Percentiles rank a stretch among this genome's conserved stretches.
These are phyloP conservation scores for Balaenoptera acutorostrata DNA, from an alignment of 2,113 vertebrate genomes.

Conservation along the genomic window DNA sequence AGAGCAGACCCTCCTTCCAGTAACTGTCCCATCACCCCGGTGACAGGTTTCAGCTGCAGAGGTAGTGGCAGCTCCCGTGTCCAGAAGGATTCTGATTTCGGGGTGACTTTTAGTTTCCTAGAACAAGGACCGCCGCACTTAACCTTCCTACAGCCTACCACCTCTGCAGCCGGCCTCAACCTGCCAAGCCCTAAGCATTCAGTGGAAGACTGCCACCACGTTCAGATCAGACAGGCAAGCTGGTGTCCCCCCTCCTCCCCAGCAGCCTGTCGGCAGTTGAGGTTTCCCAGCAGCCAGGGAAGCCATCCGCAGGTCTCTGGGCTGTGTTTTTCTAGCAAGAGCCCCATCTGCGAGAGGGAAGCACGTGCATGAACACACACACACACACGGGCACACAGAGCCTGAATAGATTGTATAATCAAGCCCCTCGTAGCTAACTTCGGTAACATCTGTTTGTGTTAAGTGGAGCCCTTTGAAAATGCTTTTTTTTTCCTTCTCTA, in stretches of 20 bases:
- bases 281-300: neutral
- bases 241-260: no score
- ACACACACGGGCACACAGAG: neutral
- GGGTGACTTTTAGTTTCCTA: neutral
- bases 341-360: neutral
- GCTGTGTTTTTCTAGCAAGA: neutral
- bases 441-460: constrained; percentile 7
- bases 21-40: rapidly evolving
- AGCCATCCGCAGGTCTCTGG: neutral
- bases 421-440: neutral
- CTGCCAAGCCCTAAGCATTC: rapidly evolving
- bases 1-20: rapidly evolving
- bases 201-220: rapidly evolving
- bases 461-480: constrained; percentile 14
- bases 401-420: neutral
- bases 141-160: neutral
- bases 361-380: no score
- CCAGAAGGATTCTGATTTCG: neutral
- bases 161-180: rapidly evolving
- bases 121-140: neutral
- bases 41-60: neutral
- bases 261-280: neutral
- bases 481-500: neutral
- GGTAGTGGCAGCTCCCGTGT: rapidly evolving
- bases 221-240: no score